phyloP scores from a whole-genome alignment of 2,113 vertebrate genomes.

The Crotophaga sulcirostris region DNA sequence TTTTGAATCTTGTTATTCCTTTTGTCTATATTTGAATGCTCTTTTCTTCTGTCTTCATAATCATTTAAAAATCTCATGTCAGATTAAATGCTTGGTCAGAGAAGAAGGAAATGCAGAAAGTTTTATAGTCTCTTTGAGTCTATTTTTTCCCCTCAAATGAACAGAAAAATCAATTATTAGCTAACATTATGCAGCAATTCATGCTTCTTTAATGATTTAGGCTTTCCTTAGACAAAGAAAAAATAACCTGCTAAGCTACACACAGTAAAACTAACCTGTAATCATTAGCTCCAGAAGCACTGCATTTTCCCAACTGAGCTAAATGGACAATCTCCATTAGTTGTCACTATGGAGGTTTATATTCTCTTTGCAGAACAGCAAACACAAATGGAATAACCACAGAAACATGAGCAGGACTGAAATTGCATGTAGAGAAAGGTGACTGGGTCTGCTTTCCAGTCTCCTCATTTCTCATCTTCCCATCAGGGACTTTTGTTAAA shows the following conservation, averaged over 20 bases:
- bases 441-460: not conserved
- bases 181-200: not conserved
- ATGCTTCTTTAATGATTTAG: not conserved
- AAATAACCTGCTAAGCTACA: not conserved
- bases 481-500: not conserved
- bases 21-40: not conserved
- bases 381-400: not conserved
- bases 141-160: not conserved
- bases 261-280: not conserved
- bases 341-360: not conserved
- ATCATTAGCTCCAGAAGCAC: not conserved
- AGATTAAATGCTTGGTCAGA: not conserved
- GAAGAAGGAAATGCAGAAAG: not conserved
- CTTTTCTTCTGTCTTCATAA: not conserved
- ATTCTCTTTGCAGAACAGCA: not conserved
- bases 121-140: not conserved
- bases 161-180: conserved; percentile 22
- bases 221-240: not conserved
- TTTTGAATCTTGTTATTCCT: not conserved
- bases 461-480: not conserved
- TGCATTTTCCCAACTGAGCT: not conserved
- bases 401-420: not conserved
- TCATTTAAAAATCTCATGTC: not conserved
- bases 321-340: not conserved
- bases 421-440: not conserved